Base-by-base conservation (phyloP, 2,888 invertebrate species). In the Junonia oenone region DNA sequence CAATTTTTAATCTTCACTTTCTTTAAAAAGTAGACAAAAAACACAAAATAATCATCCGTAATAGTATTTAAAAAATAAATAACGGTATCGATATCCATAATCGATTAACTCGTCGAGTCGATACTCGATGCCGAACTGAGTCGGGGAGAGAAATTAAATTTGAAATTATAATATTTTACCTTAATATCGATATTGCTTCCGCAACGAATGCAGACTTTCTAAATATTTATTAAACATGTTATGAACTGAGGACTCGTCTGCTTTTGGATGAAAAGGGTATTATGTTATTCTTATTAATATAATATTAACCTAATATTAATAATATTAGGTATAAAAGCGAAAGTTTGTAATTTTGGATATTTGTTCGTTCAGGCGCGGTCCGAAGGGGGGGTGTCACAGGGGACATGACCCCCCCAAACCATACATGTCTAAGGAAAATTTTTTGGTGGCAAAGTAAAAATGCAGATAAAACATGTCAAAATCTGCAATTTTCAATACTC, bases 101-200 rank as follows among this genome's bases (percentile, higher is more conserved):
- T 22, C 31, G 31, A 11, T 4, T 31, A 11, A 31, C 11, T 11
- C 31, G 11, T 15, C 43, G 6, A 11, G 15, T 2, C 19, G n/a
- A n/a, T n/a, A n/a, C n/a, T 9, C 17, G 17, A 40, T 40, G 11
- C 19, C 8, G 2, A 19, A 40, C 31, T 19, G 8, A 40, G n/a
- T 1, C 27, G 8, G n/a, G 26, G 33, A 29, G 52, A 49, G 59
- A 59, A 56, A 52, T 49, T 55, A 29, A 8, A 45, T 55, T 46
- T 58, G 37, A 52, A 58, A 58, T 55, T 58, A 55, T 51, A 55
- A 58, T 55, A 55, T 58, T 55, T 45, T 26, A 54, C 29, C 15
- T 50, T 27, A 19, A 54, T 50, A 47, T 46, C 38, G 43, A 33
- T 53, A 46, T 53, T 33, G 31, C 40, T 33, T 31, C 17, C 11